Percentiles rank a stretch among this genome's conserved stretches.
Conservation (phyloP, 2,797 vertebrate genomes). For the Lerista edwardsae region DNA sequence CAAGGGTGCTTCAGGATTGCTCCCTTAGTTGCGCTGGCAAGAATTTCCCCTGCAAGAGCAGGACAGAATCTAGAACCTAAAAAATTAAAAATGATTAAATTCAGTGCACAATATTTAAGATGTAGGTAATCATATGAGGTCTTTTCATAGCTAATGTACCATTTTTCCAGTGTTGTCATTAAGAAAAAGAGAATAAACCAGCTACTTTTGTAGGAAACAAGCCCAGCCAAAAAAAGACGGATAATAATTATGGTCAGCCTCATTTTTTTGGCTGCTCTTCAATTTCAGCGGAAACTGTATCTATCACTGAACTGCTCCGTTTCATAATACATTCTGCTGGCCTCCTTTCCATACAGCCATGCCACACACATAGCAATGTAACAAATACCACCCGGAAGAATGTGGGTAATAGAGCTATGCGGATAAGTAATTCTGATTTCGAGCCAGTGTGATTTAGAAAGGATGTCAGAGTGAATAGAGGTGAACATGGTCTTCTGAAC, state of each 20-base stretch:
- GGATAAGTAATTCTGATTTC: conserved; percentile 31
- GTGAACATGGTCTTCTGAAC: neutral
- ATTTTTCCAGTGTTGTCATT: conserved; percentile 17
- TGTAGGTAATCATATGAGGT: neutral
- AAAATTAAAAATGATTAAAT: neutral
- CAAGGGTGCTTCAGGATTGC: no score
- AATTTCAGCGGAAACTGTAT: conserved; percentile 50
- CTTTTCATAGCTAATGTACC: conserved; percentile 1
- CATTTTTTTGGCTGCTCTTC: conserved; percentile 55
- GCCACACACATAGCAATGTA: conserved; percentile 64
- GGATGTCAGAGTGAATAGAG: neutral
- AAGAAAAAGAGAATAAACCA: conserved; percentile 22
- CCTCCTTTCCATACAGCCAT: conserved; percentile 54
- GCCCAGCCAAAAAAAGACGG: conserved; percentile 46
- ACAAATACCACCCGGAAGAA: conserved; percentile 45
- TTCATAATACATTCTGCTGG: conserved; percentile 55
- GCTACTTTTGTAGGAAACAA: conserved; percentile 29
- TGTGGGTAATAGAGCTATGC: conserved; percentile 34
- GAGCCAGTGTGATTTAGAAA: conserved; percentile 29
- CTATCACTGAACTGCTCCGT: conserved; percentile 51
- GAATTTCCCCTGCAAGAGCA: neutral
- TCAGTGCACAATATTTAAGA: neutral
- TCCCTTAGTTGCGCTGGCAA: neutral
- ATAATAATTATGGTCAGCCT: conserved; percentile 49
- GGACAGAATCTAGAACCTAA: conserved; percentile 4